Evolutionary conservation across 2,113 vertebrate genomes (phyloP).

Genomic region (Nymphicus hollandicus): DNA sequence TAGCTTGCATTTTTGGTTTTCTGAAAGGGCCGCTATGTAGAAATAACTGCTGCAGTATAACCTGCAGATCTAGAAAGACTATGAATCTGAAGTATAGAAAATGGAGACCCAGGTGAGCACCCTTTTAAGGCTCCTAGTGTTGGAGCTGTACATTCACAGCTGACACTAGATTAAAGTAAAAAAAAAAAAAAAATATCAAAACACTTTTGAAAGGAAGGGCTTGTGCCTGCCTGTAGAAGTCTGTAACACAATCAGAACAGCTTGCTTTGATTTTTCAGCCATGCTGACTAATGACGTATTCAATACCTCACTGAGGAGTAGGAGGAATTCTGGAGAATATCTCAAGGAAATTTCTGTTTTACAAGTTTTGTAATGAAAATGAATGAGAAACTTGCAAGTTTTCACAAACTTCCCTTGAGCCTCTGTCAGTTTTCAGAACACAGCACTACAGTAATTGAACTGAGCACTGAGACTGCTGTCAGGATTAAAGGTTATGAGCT

Average conservation of each 20-base stretch:
- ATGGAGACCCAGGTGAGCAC: not conserved
- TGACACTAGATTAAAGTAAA: not conserved
- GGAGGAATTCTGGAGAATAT: not conserved
- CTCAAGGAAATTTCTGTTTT: slow-evolving; percentile 29
- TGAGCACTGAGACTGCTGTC: slow-evolving; percentile 31
- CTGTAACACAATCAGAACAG: not conserved
- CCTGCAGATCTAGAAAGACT: not conserved
- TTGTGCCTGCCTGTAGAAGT: not conserved
- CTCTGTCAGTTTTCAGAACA: slow-evolving; percentile 31
- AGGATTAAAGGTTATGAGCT: slow-evolving; percentile 66
- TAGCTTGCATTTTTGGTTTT: not conserved
- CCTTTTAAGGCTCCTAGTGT: not conserved
- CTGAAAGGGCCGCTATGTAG: rapidly evolving
- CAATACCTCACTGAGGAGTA: slow-evolving; percentile 38
- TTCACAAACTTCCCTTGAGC: slow-evolving; percentile 44
- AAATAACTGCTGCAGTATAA: not conserved
- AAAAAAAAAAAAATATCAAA: not conserved
- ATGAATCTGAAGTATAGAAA: not conserved
- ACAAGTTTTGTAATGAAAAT: slow-evolving; percentile 63
- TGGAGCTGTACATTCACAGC: not conserved
- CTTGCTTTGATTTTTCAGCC: slow-evolving; percentile 44
- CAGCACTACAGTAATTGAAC: slow-evolving; percentile 40
- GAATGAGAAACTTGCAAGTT: slow-evolving; percentile 41
- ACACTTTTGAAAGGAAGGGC: not conserved
- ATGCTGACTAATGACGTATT: slow-evolving; percentile 11